Conservation (phyloP, 1,140 invertebrate genomes). For the Maniola jurtina region DNA sequence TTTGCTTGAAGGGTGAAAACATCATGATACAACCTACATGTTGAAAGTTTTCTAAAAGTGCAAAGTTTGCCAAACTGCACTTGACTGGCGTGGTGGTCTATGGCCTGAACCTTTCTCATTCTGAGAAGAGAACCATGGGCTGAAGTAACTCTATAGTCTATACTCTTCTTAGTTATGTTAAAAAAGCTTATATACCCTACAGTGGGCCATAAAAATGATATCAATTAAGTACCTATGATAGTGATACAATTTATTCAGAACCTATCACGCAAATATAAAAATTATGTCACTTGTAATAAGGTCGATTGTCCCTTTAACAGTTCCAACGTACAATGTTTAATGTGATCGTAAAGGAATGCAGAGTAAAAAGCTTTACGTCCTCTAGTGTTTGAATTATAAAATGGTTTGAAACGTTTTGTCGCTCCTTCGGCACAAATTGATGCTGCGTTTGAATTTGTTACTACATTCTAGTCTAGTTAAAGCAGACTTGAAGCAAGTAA, state of each 20-base stretch:
- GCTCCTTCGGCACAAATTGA: slow-evolving; percentile 7
- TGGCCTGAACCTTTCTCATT: too few relatives aligned
- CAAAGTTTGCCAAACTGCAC: too few relatives aligned
- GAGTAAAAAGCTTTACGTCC: slow-evolving; percentile 17
- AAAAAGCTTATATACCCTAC: too few relatives aligned
- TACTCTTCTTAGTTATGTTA: too few relatives aligned
- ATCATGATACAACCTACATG: too few relatives aligned
- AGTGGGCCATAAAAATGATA: too few relatives aligned
- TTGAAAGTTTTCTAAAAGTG: too few relatives aligned
- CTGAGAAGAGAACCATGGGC: too few relatives aligned
- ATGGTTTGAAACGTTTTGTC: slow-evolving; percentile 15
- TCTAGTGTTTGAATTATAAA: slow-evolving; percentile 19
- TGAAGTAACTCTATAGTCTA: too few relatives aligned
- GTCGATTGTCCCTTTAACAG: neutral
- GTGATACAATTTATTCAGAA: neutral
- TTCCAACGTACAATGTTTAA: neutral
- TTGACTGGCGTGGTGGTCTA: too few relatives aligned
- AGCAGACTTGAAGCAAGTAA: too few relatives aligned
- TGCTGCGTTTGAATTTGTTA: slow-evolving; percentile 1
- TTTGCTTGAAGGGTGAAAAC: too few relatives aligned
- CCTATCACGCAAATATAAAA: neutral
- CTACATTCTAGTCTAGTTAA: neutral
- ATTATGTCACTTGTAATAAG: neutral
- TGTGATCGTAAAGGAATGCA: slow-evolving; percentile 8
- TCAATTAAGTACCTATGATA: neutral